Conservation (phyloP, 2,888 invertebrate species). For the Tupiocoris notatus region DNA sequence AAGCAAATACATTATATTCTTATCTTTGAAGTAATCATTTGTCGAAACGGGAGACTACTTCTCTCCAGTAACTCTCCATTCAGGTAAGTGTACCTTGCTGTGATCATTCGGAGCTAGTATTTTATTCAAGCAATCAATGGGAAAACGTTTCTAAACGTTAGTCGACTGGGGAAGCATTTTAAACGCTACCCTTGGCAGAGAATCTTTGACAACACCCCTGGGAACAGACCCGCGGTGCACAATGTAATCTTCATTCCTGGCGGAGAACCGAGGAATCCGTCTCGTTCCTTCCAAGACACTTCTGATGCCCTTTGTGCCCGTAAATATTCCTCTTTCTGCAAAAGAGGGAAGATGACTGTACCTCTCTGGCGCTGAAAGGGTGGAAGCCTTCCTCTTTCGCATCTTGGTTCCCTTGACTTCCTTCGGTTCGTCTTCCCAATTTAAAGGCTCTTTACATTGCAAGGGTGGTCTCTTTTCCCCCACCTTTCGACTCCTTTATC, state of each 20-base stretch:
- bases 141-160: neutral
- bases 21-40: too few species aligned
- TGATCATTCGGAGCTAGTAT: neutral
- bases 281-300: neutral
- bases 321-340: conserved; percentile 26
- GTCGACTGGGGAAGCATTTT: neutral
- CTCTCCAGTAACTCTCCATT: too few species aligned
- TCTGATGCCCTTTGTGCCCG: conserved; percentile 26
- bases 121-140: neutral
- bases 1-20: too few species aligned
- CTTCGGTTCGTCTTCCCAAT: conserved; percentile 24
- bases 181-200: conserved; percentile 7
- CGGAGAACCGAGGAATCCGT: conserved; percentile 21
- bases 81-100: too few species aligned
- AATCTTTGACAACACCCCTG: conserved; percentile 17
- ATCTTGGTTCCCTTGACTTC: conserved; percentile 2
- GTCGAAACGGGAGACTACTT: too few species aligned
- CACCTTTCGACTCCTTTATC: neutral
- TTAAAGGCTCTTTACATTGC: conserved; percentile 12
- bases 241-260: conserved; percentile 33
- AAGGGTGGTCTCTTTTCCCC: neutral
- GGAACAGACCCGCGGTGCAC: conserved; percentile 15
- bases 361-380: neutral
- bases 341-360: neutral
- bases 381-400: neutral